Evolutionary conservation across 2,888 invertebrate species (phyloP).

Genomic region (Rugalucina vietnamica): DNA sequence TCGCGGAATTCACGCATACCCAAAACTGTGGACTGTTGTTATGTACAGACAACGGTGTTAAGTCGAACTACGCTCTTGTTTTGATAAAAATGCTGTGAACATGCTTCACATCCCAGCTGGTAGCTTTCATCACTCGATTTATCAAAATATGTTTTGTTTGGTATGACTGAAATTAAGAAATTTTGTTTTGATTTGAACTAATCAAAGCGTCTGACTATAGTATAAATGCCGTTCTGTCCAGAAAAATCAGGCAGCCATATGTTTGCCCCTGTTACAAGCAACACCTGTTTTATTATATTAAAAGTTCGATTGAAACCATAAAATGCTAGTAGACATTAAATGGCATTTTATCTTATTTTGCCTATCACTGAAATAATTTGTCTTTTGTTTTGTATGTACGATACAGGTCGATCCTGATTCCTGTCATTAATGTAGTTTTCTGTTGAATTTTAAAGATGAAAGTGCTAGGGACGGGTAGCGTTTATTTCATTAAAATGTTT

Average conservation of each 20-base stretch:
- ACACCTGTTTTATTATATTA: conserved; percentile 6
- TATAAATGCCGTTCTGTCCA: not conserved
- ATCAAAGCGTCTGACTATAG: not conserved
- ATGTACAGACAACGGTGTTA: not conserved
- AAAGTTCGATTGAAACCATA: no score
- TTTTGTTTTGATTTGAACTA: not conserved
- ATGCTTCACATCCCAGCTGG: conserved; percentile 23
- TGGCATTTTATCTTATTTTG: no score
- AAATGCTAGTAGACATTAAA: no score
- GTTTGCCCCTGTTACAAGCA: not conserved
- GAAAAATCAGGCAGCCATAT: not conserved
- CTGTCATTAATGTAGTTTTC: no score
- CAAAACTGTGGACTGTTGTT: not conserved
- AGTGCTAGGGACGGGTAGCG: no score
- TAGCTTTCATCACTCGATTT: conserved; percentile 15
- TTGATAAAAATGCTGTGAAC: not conserved
- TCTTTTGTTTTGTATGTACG: no score
- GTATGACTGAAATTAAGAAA: not conserved
- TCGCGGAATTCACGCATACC: conserved; percentile 10
- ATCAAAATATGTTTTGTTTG: conserved; percentile 2
- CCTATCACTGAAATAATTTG: no score
- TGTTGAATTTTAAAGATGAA: no score
- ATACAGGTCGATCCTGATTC: no score
- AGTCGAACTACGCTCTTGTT: not conserved
- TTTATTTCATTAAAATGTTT: no score